Percentiles rank a stretch among this genome's conserved stretches.
Conservation (phyloP, 2,797 vertebrate genomes). For the Xiphophorus birchmanni region DNA sequence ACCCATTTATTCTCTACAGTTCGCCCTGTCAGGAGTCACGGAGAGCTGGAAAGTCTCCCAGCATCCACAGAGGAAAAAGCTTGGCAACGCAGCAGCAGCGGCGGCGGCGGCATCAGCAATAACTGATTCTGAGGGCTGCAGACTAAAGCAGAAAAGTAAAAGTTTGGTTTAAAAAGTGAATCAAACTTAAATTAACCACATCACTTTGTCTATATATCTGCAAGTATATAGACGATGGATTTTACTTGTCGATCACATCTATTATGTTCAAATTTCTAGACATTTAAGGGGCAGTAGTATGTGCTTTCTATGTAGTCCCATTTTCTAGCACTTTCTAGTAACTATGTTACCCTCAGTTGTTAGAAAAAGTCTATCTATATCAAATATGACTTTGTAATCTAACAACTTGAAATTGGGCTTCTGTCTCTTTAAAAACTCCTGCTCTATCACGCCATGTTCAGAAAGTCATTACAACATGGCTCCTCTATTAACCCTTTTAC, state of each 20-base stretch:
- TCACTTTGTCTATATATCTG: not conserved
- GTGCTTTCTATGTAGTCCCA: too few species aligned
- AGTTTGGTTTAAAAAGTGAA: not conserved
- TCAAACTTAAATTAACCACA: not conserved
- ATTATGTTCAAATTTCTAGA: not conserved
- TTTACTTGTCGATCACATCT: not conserved
- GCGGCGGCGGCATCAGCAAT: constrained; percentile 1
- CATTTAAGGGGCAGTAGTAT: not conserved
- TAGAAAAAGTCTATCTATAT: too few species aligned
- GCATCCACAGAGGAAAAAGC: constrained; percentile 17
- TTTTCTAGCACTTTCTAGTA: too few species aligned
- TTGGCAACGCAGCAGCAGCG: constrained; percentile 4
- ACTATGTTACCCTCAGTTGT: too few species aligned
- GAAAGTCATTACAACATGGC: too few species aligned
- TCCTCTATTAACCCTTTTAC: too few species aligned
- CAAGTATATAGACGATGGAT: not conserved
- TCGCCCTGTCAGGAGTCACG: constrained; percentile 8
- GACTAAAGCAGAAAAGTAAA: not conserved
- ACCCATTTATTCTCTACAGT: constrained; percentile 11
- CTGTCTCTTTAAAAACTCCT: too few species aligned
- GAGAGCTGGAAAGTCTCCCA: constrained; percentile 22
- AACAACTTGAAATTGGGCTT: too few species aligned
- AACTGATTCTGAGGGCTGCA: not conserved
- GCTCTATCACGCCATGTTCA: too few species aligned
- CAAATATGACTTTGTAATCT: too few species aligned